Evolutionary conservation across 2,888 invertebrate species (phyloP).

Genomic region (Dasypogon diadema): DNA sequence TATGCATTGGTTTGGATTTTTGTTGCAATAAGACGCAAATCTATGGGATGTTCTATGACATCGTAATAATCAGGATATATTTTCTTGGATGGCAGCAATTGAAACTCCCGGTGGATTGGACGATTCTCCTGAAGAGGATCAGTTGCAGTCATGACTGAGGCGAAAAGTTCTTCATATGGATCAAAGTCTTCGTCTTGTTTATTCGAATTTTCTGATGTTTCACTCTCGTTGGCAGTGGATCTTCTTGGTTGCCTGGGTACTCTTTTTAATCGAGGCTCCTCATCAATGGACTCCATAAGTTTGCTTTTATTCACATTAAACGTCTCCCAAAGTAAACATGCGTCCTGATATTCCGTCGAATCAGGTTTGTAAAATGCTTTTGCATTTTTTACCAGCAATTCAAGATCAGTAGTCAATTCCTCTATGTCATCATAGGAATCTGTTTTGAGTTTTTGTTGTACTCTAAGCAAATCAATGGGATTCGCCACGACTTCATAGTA

Average conservation of each 20-base stretch:
- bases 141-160: conserved; percentile 86
- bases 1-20: conserved; percentile 91
- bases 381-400: conserved; percentile 92
- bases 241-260: conserved; percentile 65
- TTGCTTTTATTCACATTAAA: conserved; percentile 72
- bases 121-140: conserved; percentile 79
- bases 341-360: conserved; percentile 89
- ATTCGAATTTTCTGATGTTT: conserved; percentile 79
- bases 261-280: conserved; percentile 64
- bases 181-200: conserved; percentile 81
- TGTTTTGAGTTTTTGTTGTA: conserved; percentile 96
- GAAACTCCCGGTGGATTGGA: conserved; percentile 88
- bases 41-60: conserved; percentile 93
- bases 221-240: conserved; percentile 68
- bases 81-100: conserved; percentile 91
- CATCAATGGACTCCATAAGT: conserved; percentile 64
- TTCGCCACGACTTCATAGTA: conserved; percentile 93
- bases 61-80: conserved; percentile 96
- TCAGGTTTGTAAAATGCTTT: conserved; percentile 94
- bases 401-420: conserved; percentile 89
- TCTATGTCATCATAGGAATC: conserved; percentile 97
- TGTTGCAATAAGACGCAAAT: conserved; percentile 91
- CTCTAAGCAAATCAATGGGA: conserved; percentile 92
- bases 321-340: conserved; percentile 87
- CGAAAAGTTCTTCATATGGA: conserved; percentile 90